Conservation (phyloP, 2,888 invertebrate genomes). For the Idaea dimidiata region DNA sequence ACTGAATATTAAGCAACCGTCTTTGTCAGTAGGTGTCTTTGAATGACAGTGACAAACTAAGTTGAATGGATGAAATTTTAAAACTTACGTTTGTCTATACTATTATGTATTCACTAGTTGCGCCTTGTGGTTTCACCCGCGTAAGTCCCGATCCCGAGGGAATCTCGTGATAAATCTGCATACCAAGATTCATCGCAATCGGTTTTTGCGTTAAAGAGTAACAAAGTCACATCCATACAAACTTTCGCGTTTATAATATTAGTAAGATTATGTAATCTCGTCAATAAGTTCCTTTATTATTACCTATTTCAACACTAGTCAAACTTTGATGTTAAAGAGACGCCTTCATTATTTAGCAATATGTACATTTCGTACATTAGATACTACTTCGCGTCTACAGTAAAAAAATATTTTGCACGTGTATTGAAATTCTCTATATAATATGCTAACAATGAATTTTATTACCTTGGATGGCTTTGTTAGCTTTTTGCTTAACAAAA, state of each 20-base stretch:
- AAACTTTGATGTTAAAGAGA: neutral
- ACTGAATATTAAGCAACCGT: neutral
- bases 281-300: neutral
- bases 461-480: slow-evolving; percentile 25
- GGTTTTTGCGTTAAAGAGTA: too few species aligned
- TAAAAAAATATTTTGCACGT: slow-evolving; percentile 6
- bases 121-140: too few species aligned
- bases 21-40: neutral
- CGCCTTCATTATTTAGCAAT: neutral
- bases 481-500: slow-evolving; percentile 19
- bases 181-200: too few species aligned
- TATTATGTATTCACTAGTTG: neutral
- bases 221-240: too few species aligned
- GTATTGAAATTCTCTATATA: slow-evolving; percentile 3
- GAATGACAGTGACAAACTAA: neutral
- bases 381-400: neutral
- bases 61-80: neutral
- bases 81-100: neutral
- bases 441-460: slow-evolving; percentile 13
- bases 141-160: too few species aligned
- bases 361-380: neutral
- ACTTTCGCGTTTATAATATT: too few species aligned
- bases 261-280: neutral
- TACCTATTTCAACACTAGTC: neutral
- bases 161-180: too few species aligned